Percentiles rank a stretch among this genome's conserved stretches.
Evolutionary conservation across 2,113 vertebrate species (phyloP).

Genomic region (Hemichromis elongatus): DNA sequence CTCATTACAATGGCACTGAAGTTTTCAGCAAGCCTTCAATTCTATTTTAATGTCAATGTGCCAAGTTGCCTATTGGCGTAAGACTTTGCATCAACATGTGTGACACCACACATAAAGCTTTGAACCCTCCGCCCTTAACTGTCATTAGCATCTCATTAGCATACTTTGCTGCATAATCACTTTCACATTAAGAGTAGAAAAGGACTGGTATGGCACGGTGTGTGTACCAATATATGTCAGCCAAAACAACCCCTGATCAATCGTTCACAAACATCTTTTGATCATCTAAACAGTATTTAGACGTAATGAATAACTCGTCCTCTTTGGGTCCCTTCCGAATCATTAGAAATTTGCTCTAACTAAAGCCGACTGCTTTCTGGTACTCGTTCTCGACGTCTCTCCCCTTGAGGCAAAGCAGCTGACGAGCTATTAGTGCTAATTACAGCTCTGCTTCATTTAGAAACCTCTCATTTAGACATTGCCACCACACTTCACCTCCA

Average conservation of each 20-base stretch:
- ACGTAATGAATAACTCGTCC: slow-evolving; percentile 31
- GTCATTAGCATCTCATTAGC: slow-evolving; percentile 16
- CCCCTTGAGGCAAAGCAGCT: slow-evolving; percentile 60
- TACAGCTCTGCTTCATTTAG: slow-evolving; percentile 70
- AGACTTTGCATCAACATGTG: neutral
- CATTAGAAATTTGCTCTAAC: slow-evolving; percentile 58
- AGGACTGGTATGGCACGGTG: neutral
- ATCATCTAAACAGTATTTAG: slow-evolving; percentile 47
- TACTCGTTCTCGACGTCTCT: slow-evolving; percentile 46
- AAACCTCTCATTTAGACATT: slow-evolving; percentile 64
- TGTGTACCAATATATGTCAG: neutral
- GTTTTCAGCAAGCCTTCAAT: neutral
- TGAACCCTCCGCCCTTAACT: neutral
- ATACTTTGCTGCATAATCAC: neutral
- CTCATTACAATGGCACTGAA: neutral
- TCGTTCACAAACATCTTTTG: slow-evolving; percentile 21
- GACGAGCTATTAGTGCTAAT: slow-evolving; percentile 72
- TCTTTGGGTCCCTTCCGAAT: slow-evolving; percentile 34
- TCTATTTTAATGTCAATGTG: neutral
- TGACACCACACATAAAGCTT: neutral
- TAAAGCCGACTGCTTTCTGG: slow-evolving; percentile 44
- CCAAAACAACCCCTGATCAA: slow-evolving; percentile 24
- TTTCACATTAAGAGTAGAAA: slow-evolving; percentile 1
- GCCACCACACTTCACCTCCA: slow-evolving; percentile 57
- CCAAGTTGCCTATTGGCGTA: neutral